Percentiles rank a stretch among this genome's conserved stretches.
Conservation (phyloP, 2,888 invertebrate genomes). For the Steinernema hermaphroditum region DNA sequence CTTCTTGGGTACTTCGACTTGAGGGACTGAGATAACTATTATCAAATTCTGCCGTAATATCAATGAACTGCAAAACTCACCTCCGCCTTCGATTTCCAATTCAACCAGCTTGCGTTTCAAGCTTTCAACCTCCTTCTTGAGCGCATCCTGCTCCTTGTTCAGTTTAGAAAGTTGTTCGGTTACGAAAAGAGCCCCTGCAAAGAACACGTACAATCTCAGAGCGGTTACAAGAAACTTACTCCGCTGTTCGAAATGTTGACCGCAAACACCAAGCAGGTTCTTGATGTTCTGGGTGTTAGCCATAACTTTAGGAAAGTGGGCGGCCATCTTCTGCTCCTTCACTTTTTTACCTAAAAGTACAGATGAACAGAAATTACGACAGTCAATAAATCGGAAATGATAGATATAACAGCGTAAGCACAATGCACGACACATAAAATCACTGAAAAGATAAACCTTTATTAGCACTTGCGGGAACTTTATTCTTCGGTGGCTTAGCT, state of each 20-base stretch:
- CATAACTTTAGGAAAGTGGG: not conserved
- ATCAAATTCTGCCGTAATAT: no score
- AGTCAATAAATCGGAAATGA: not conserved
- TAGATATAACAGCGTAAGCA: not conserved
- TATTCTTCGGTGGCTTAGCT: not conserved
- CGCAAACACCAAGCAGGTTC: conserved; percentile 17
- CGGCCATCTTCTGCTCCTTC: conserved; percentile 19
- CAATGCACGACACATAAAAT: not conserved
- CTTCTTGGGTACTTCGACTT: conserved; percentile 39
- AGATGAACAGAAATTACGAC: no score
- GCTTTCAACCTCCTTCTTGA: conserved; percentile 50
- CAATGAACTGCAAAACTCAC: no score
- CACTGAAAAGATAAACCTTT: not conserved
- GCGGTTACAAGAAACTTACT: conserved; percentile 34
- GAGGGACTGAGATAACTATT: conserved; percentile 38
- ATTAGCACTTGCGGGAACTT: not conserved
- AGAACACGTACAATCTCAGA: not conserved
- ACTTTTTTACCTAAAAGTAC: not conserved
- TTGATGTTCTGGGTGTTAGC: conserved; percentile 24
- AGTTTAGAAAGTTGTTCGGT: conserved; percentile 42
- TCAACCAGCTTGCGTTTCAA: conserved; percentile 50
- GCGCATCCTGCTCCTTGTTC: conserved; percentile 47
- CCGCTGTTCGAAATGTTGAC: conserved; percentile 19
- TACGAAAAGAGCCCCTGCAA: conserved; percentile 40
- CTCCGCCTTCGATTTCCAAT: conserved; percentile 54